These are phyloP conservation scores for Hemichromis elongatus DNA, from an alignment of 2,113 vertebrate genomes.

Conservation along the genomic window DNA sequence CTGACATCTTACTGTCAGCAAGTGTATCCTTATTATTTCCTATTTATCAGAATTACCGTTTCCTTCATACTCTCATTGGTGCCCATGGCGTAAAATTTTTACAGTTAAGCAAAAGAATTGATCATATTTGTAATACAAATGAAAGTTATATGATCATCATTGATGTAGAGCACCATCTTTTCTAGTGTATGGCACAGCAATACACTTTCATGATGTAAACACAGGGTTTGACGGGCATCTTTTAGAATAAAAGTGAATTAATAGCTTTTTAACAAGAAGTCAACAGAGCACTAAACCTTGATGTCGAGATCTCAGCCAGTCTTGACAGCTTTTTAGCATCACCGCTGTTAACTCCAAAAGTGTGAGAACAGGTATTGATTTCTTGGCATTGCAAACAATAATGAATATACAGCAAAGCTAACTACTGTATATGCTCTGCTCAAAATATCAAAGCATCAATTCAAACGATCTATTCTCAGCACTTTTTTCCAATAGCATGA, in stretches of 20 bases:
- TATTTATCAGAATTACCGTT: neutral
- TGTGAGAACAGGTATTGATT: neutral
- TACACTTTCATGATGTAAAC: constrained; percentile 19
- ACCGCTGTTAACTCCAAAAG: neutral
- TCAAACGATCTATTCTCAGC: neutral
- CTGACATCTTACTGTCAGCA: constrained; percentile 13
- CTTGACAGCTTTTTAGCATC: constrained; percentile 3
- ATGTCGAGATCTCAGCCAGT: constrained; percentile 5
- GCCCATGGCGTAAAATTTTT: neutral
- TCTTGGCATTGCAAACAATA: neutral
- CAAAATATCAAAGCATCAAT: neutral
- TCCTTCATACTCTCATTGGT: constrained; percentile 9
- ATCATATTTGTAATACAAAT: constrained; percentile 16
- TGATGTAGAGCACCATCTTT: constrained; percentile 36
- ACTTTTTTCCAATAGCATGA: constrained; percentile 13
- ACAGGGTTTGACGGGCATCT: constrained; percentile 21
- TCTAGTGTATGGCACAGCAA: constrained; percentile 24
- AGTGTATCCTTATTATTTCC: constrained; percentile 7
- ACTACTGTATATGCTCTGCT: neutral
- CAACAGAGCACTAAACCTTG: neutral
- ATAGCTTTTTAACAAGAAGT: neutral
- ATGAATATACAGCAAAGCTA: neutral
- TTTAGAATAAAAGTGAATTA: neutral
- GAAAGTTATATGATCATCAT: constrained; percentile 1
- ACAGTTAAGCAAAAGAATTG: constrained; percentile 43